Percentiles rank a stretch among this genome's conserved stretches.
Conservation (phyloP, 1,140 invertebrate species). For the Euura lappo region DNA sequence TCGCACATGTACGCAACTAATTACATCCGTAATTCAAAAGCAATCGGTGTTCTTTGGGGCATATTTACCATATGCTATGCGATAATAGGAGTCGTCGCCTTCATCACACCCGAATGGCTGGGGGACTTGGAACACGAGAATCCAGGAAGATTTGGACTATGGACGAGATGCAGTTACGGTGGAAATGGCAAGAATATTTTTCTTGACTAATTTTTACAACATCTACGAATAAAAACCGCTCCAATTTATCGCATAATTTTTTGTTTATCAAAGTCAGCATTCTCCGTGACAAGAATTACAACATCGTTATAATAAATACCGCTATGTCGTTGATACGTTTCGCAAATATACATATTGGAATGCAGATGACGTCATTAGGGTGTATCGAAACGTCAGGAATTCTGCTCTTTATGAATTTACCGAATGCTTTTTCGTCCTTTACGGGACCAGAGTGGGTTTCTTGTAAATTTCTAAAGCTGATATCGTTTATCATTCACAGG, state of each 20-base stretch:
- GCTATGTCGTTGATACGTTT: not conserved
- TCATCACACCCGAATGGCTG: conserved; percentile 95
- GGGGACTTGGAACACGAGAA: conserved; percentile 83
- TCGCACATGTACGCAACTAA: conserved; percentile 89
- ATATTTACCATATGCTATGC: conserved; percentile 96
- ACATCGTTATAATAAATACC: not conserved
- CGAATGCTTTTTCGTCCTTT: too few species aligned
- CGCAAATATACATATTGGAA: not conserved
- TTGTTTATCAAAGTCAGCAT: too few species aligned
- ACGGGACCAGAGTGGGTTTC: too few species aligned
- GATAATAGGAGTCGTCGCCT: conserved; percentile 93
- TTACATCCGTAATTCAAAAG: conserved; percentile 94
- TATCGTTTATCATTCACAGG: conserved; percentile 43
- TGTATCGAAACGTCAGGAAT: not conserved
- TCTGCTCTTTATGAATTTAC: too few species aligned
- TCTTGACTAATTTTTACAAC: not conserved
- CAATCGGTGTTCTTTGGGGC: conserved; percentile 95
- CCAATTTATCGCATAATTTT: too few species aligned
- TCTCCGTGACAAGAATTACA: too few species aligned
- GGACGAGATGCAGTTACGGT: conserved; percentile 77
- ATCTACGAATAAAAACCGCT: too few species aligned
- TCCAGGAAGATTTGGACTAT: conserved; percentile 91
- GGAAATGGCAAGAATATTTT: conserved; percentile 41
- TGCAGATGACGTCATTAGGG: not conserved
- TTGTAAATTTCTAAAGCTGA: too few species aligned